A percentile compares a stretch with the other conserved stretches of the same genome.
These are phyloP conservation scores for Buathra laborator DNA, from an alignment of 2,888 invertebrate species.

Conservation along the genomic window DNA sequence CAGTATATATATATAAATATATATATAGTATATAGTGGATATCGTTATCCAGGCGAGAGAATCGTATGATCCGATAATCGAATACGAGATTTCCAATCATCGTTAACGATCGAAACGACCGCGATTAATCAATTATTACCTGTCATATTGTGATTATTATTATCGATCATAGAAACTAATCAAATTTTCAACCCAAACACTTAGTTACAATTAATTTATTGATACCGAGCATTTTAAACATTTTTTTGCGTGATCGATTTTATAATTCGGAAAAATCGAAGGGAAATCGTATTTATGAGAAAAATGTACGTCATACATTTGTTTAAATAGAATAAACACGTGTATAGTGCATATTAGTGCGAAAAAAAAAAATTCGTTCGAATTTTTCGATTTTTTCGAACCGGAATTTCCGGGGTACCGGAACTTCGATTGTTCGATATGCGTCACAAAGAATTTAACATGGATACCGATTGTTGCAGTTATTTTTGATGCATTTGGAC, in stretches of 20 bases:
- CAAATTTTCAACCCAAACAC: not conserved
- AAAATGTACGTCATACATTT: too few relatives aligned
- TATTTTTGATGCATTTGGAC: slow-evolving; percentile 94
- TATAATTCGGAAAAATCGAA: not conserved
- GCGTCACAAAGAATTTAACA: not conserved
- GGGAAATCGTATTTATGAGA: too few relatives aligned
- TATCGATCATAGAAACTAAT: not conserved
- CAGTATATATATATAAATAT: too few relatives aligned
- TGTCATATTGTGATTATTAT: not conserved
- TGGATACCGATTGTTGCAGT: slow-evolving; percentile 85
- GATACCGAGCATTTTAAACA: not conserved
- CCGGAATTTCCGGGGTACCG: too few relatives aligned
- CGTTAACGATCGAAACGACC: slow-evolving; percentile 5
- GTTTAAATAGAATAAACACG: too few relatives aligned
- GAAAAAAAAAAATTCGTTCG: too few relatives aligned
- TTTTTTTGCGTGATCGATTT: not conserved
- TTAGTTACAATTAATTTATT: too few relatives aligned
- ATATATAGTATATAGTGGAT: not conserved
- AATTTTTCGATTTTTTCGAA: too few relatives aligned
- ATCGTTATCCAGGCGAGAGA: not conserved
- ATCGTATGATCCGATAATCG: not conserved
- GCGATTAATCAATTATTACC: not conserved
- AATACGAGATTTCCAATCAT: slow-evolving; percentile 3
- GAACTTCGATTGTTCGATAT: too few relatives aligned
- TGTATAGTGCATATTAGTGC: too few relatives aligned